Percentiles rank a stretch among this genome's conserved stretches.
Evolutionary conservation across 2,888 invertebrate genomes (phyloP).

Genomic region (Taphrorychus bicolor): DNA sequence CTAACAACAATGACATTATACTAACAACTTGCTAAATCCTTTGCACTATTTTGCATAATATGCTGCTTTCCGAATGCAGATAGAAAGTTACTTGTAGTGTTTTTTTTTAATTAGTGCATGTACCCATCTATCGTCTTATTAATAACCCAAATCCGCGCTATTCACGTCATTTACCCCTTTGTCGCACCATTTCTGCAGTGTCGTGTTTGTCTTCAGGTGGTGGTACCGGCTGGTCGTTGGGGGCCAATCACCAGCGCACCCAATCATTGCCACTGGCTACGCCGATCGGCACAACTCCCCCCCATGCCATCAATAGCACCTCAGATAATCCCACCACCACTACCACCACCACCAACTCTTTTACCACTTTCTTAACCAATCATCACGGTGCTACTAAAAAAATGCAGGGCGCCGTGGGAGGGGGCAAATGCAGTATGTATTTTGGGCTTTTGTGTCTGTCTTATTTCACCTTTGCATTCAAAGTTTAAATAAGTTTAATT

Average conservation of each 20-base stretch:
- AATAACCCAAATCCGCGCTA: too few relatives aligned
- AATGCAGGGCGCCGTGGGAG: conserved; percentile 26
- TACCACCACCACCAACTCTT: conserved; percentile 32
- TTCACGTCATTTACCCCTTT: too few relatives aligned
- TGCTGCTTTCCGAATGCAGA: too few relatives aligned
- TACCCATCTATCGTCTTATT: too few relatives aligned
- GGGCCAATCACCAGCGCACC: conserved; percentile 69
- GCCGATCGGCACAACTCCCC: conserved; percentile 47
- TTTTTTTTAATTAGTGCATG: too few relatives aligned
- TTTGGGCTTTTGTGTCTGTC: neutral
- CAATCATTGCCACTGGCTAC: conserved; percentile 70
- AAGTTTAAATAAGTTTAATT: neutral
- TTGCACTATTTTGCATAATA: too few relatives aligned
- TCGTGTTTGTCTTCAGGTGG: conserved; percentile 46
- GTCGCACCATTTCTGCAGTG: neutral
- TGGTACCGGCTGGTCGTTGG: conserved; percentile 53
- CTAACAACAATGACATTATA: too few relatives aligned
- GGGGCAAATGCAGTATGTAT: conserved; percentile 38
- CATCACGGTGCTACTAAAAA: conserved; percentile 30
- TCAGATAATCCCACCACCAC: conserved; percentile 45
- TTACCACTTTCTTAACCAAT: conserved; percentile 27
- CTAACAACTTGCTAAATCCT: too few relatives aligned
- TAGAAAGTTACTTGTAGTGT: too few relatives aligned
- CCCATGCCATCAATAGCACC: conserved; percentile 30
- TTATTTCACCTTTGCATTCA: neutral